Percentiles rank a stretch among this genome's conserved stretches.
These are phyloP conservation scores for Bursaphelenchus okinawaensis DNA, from an alignment of 2,888 invertebrate species.

Conservation along the genomic window DNA sequence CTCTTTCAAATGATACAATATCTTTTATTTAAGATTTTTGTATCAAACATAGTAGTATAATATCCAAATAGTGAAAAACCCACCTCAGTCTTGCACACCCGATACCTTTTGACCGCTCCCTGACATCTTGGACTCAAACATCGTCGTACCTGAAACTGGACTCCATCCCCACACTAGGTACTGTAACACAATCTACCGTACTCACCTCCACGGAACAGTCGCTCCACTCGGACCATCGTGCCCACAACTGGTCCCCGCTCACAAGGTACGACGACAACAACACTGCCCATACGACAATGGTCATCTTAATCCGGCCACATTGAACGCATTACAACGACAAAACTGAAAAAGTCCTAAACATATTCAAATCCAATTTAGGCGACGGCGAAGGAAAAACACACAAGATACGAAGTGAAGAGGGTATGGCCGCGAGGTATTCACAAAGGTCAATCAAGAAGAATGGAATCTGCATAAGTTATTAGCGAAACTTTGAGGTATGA, in stretches of 20 bases:
- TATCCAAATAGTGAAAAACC: too few relatives aligned
- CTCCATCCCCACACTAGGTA: conserved; percentile 42
- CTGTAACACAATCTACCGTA: conserved; percentile 12
- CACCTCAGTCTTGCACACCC: conserved; percentile 34
- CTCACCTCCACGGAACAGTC: conserved; percentile 38
- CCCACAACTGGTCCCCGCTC: conserved; percentile 30
- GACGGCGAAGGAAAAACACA: too few relatives aligned
- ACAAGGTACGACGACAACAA: not conserved
- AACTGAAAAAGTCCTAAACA: not conserved
- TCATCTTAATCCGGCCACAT: not conserved
- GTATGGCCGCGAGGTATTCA: too few relatives aligned
- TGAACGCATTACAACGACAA: not conserved
- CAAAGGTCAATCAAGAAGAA: too few relatives aligned
- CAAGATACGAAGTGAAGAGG: too few relatives aligned
- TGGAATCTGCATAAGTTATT: too few relatives aligned
- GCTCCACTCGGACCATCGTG: conserved; percentile 43
- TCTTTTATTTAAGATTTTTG: too few relatives aligned
- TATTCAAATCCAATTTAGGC: not conserved
- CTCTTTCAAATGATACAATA: too few relatives aligned
- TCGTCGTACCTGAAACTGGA: conserved; percentile 45
- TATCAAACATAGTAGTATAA: too few relatives aligned
- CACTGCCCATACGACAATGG: not conserved
- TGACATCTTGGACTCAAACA: conserved; percentile 30
- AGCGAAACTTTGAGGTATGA: too few relatives aligned
- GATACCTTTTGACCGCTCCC: conserved; percentile 22